Evolutionary conservation across 2,888 invertebrate species (phyloP).

Genomic region (Tipula unca): DNA sequence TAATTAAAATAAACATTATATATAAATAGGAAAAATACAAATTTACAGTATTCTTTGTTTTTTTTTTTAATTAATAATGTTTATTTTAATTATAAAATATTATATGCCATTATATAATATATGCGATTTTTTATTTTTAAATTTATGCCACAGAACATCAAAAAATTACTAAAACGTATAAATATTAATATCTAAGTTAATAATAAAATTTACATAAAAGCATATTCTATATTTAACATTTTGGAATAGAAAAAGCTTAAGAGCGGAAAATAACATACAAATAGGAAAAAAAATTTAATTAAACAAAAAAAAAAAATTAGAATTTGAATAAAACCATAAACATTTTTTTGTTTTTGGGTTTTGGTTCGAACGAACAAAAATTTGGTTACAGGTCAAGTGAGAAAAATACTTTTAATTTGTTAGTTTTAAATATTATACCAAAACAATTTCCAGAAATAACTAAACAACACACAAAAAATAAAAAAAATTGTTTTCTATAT

Average conservation of each 20-base stretch:
- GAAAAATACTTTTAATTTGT: conserved; percentile 14
- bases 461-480: not conserved
- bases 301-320: not conserved
- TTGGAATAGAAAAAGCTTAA: not conserved
- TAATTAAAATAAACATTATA: not conserved
- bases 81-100: too few relatives aligned
- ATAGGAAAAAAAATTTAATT: not conserved
- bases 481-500: not conserved
- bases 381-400: conserved; percentile 14
- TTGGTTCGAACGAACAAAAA: not conserved
- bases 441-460: not conserved
- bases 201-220: not conserved
- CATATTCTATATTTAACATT: not conserved
- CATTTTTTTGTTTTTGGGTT: not conserved
- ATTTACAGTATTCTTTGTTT: not conserved
- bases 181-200: not conserved
- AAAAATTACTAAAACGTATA: not conserved
- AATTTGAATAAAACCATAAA: conserved; percentile 3
- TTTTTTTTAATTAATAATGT: not conserved
- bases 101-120: not conserved
- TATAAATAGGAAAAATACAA: not conserved
- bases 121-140: not conserved
- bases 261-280: not conserved
- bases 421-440: not conserved
- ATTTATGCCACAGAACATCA: not conserved